Conservation (phyloP, 2,888 invertebrate species). For the Alcis repandata region DNA sequence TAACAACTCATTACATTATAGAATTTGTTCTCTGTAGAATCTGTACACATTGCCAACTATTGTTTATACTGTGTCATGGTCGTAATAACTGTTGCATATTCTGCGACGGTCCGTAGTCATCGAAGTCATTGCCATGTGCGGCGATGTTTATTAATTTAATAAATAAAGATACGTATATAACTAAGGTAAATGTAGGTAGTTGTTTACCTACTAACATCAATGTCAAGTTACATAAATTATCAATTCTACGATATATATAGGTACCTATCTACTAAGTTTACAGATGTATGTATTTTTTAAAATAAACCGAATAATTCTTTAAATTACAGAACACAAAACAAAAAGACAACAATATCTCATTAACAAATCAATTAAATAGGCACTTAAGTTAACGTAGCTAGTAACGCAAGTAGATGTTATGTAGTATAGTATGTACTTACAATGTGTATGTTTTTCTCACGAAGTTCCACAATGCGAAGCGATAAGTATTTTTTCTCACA, state of each 20-base stretch:
- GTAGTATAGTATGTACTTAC: conserved; percentile 61
- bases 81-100: conserved; percentile 16
- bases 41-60: conserved; percentile 18
- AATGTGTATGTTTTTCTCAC: conserved; percentile 69
- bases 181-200: conserved; percentile 30
- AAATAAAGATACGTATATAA: conserved; percentile 28
- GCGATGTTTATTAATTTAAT: conserved; percentile 39
- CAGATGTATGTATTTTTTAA: neutral
- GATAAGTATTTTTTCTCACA: conserved; percentile 61
- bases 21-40: conserved; percentile 46
- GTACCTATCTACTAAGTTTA: neutral
- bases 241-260: neutral
- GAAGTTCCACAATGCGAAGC: conserved; percentile 65
- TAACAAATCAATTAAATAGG: conserved; percentile 9
- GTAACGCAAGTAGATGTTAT: conserved; percentile 27
- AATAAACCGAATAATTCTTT: neutral
- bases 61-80: conserved; percentile 18
- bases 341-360: conserved; percentile 7
- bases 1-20: conserved; percentile 68
- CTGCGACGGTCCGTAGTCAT: conserved; percentile 30
- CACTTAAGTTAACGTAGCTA: neutral
- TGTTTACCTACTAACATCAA: conserved; percentile 32
- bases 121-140: conserved; percentile 44
- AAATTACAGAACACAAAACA: conserved; percentile 15
- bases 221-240: conserved; percentile 26